Conservation (phyloP, 2,113 vertebrate genomes). For the Ranitomeya variabilis region DNA sequence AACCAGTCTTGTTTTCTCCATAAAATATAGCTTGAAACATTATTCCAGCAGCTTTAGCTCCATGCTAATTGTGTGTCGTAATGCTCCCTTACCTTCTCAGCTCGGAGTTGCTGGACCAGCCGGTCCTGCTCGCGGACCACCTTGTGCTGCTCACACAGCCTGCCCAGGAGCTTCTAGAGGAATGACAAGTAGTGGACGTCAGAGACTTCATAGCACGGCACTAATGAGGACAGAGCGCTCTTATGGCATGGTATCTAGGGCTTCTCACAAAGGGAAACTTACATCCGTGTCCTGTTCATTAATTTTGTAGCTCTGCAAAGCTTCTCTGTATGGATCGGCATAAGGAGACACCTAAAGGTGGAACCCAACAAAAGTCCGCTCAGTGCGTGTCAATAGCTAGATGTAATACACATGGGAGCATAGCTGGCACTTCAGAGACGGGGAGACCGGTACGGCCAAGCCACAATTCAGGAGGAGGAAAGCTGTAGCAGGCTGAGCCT, state of each 20-base stretch:
- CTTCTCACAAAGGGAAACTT: slow-evolving; percentile 67
- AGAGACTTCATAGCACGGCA: too few species aligned
- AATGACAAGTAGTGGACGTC: neutral
- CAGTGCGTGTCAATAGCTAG: neutral
- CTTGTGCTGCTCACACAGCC: slow-evolving; percentile 89
- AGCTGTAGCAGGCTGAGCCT: too few species aligned
- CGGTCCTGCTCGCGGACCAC: slow-evolving; percentile 88
- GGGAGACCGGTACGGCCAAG: neutral
- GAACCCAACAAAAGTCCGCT: slow-evolving; percentile 27
- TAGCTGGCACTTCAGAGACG: neutral
- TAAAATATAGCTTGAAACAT: too few species aligned
- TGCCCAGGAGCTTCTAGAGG: slow-evolving; percentile 88
- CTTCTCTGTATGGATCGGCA: slow-evolving; percentile 85
- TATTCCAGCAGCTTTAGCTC: too few species aligned
- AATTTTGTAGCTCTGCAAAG: slow-evolving; percentile 85
- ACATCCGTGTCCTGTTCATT: slow-evolving; percentile 95
- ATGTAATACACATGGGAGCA: neutral
- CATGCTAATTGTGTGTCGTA: too few species aligned
- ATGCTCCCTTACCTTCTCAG: slow-evolving; percentile 83
- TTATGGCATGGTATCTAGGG: neutral
- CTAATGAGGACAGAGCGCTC: too few species aligned
- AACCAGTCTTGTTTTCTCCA: too few species aligned
- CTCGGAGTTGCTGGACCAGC: slow-evolving; percentile 86
- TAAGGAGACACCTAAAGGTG: slow-evolving; percentile 83
- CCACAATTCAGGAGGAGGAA: neutral